phyloP scores from a whole-genome alignment of 2,113 vertebrate species.

The Onychostoma macrolepis region DNA sequence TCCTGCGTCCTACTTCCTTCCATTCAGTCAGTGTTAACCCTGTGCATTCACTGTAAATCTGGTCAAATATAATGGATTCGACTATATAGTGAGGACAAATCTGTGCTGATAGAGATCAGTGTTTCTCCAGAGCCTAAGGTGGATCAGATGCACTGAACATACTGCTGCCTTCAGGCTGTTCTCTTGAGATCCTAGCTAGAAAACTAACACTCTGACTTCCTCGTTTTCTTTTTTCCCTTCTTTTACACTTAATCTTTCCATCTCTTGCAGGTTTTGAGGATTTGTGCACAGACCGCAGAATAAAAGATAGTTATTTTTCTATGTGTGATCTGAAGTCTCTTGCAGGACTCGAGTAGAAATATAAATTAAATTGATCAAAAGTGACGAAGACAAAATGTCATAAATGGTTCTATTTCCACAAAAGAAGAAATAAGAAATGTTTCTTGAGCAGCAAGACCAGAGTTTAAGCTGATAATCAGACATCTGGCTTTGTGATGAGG shows the following conservation, averaged over 20 bases:
- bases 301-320: not conserved
- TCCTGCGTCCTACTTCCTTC: not conserved
- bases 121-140: not conserved
- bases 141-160: slow-evolving; percentile 24
- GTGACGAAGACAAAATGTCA: not conserved
- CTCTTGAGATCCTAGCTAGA: not conserved
- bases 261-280: not conserved
- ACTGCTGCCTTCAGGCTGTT: slow-evolving; percentile 32
- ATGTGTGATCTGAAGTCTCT: not conserved
- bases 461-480: not conserved
- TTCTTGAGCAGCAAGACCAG: not conserved
- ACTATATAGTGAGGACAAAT: not conserved
- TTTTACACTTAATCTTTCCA: not conserved
- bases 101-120: slow-evolving; percentile 14
- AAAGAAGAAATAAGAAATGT: not conserved
- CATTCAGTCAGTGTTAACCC: not conserved
- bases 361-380: not conserved
- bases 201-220: not conserved
- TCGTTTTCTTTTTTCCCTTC: not conserved
- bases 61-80: not conserved
- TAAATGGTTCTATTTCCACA: not conserved
- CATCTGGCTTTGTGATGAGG: not conserved
- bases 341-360: not conserved
- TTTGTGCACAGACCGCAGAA: not conserved
- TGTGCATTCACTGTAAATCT: slow-evolving; percentile 6